Evolutionary conservation across 1,140 invertebrate genomes (phyloP).

Genomic region (Formica exsecta): DNA sequence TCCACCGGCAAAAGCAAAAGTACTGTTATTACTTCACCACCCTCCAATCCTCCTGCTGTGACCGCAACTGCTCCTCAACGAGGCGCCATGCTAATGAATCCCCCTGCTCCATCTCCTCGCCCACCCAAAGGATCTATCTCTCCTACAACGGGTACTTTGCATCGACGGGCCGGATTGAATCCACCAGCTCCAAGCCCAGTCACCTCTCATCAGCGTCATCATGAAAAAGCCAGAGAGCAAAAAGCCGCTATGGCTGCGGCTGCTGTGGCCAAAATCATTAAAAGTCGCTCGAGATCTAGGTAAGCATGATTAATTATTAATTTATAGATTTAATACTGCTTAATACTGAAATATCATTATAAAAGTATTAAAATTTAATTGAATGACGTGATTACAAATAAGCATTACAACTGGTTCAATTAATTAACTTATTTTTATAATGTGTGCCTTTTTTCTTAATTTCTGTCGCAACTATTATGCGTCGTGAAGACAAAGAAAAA

Average conservation of each 20-base stretch:
- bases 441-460: neutral
- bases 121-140: conserved; percentile 82
- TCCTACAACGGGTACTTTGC: conserved; percentile 81
- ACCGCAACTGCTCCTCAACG: conserved; percentile 75
- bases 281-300: conserved; percentile 85
- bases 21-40: conserved; percentile 78
- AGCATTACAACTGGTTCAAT: neutral
- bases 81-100: conserved; percentile 90
- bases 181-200: conserved; percentile 84
- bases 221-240: conserved; percentile 83
- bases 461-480: neutral
- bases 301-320: conserved; percentile 63
- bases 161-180: conserved; percentile 84
- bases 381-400: neutral
- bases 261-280: conserved; percentile 85
- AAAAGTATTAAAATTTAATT: neutral
- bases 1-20: conserved; percentile 81
- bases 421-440: neutral
- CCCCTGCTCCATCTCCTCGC: conserved; percentile 88
- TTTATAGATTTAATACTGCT: conserved; percentile 2
- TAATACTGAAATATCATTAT: neutral
- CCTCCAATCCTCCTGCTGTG: conserved; percentile 65
- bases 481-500: neutral
- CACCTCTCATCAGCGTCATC: conserved; percentile 80
- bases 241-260: conserved; percentile 83